Evolutionary conservation across 2,888 invertebrate species (phyloP), one percentile per base, ranked within the genome.

Genomic region (Spisula subtruncata): DNA sequence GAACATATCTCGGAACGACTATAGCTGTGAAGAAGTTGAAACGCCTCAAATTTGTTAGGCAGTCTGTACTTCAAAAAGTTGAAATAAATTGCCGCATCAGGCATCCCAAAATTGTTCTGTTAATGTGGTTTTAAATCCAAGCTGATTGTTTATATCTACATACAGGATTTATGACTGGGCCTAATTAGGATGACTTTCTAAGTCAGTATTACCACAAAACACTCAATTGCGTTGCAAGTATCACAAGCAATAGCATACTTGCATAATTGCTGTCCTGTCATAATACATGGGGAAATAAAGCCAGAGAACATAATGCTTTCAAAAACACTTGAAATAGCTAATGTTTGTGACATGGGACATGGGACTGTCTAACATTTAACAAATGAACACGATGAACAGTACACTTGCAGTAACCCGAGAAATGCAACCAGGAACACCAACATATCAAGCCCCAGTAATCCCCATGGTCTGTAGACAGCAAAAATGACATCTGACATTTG

Each of bases 261-360:
- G 6, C 75, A 75, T 16, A n/a, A 75, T 35, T 29, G 20, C 10
- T 29, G 10, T 32, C 75, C 75, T 29, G 12, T 10, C 16, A 75
- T 75, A 10, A 29, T 75, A 8, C 75, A 75, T 56, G 18, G 56
- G 18, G 56, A 89, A 41, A 91, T 91, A 32, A 89, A 91, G 32
- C 91, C 89, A 20, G 89, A 91, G 81, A 91, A 91, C 54, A 79
- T 91, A 1, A 35, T 89, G 29, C 35, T 89, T 18, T 87, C 89
- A 0, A 51, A 5, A 71, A 66, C 80, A 35, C 83, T 85, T 35
- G 29, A 86, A 46, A 85, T 25, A 71, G 85, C 82, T 18, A 81
- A 80, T 18, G 1, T 91, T 0, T 91, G 91, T 85, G 87, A n/a
- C n/a, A n/a, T n/a, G n/a, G n/a, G n/a, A 91, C 71, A 81, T 89